A percentile compares a stretch with the other conserved stretches of the same genome.
phyloP scores from a whole-genome alignment of 1,140 invertebrate genomes.

The Musca vetustissima region DNA sequence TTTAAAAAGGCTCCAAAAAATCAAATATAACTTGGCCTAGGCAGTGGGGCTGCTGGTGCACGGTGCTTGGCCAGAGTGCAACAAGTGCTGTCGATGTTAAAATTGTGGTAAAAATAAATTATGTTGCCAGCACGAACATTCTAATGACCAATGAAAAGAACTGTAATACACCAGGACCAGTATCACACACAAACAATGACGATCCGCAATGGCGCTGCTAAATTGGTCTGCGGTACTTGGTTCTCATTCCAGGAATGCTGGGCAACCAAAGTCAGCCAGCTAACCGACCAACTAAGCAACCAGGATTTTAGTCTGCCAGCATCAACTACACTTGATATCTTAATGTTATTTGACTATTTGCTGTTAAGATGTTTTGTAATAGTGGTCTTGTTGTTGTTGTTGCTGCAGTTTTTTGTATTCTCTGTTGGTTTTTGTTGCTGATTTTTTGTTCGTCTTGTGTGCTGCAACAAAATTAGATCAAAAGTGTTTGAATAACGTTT shows the following conservation, averaged over 20 bases:
- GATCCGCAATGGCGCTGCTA: too few species aligned
- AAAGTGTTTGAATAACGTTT: constrained; percentile 7
- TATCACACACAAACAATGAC: too few species aligned
- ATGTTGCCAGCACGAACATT: constrained; percentile 13
- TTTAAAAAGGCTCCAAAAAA: neutral
- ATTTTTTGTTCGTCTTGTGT: too few species aligned
- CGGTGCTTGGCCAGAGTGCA: neutral
- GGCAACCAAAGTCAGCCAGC: too few species aligned
- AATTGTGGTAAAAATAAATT: constrained; percentile 18
- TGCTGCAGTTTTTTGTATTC: too few species aligned
- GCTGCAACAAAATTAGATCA: neutral
- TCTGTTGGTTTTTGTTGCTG: neutral
- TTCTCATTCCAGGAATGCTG: too few species aligned
- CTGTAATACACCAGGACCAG: neutral
- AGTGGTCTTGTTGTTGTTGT: neutral
- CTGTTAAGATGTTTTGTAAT: neutral
- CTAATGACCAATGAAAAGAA: constrained; percentile 8
- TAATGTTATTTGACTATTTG: constrained; percentile 10
- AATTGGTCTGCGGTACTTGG: too few species aligned
- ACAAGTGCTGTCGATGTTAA: constrained; percentile 12
- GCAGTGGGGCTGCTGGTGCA: too few species aligned
- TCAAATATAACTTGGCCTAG: neutral
- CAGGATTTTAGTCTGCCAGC: neutral
- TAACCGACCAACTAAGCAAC: too few species aligned
- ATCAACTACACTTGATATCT: constrained; percentile 17